Percentiles rank a stretch among this genome's conserved stretches.
These are phyloP conservation scores for Carpatolechia fugitivella DNA, from an alignment of 2,888 invertebrate species.

Conservation along the genomic window DNA sequence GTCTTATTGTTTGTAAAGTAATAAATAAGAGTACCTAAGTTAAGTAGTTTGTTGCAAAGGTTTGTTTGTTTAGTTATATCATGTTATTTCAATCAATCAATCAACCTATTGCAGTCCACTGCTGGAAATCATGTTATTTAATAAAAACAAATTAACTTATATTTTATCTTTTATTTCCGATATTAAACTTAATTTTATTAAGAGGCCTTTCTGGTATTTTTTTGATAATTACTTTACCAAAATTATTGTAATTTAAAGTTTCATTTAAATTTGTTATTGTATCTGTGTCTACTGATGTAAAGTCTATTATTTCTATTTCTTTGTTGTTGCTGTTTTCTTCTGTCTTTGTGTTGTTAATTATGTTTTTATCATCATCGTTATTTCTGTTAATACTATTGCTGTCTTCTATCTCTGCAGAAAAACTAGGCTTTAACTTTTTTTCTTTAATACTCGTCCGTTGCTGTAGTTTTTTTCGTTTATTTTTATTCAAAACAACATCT, in stretches of 20 bases:
- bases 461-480: conserved; percentile 28
- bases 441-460: conserved; percentile 17
- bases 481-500: conserved; percentile 25
- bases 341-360: background rate
- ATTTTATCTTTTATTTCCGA: conserved; percentile 43
- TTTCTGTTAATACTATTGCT: background rate
- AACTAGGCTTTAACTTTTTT: conserved; percentile 34
- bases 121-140: background rate
- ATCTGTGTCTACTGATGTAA: conserved; percentile 47
- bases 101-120: too few species aligned
- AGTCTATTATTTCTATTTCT: conserved; percentile 51
- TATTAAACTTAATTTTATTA: conserved; percentile 60
- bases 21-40: too few species aligned
- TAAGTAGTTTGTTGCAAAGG: too few species aligned
- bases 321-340: background rate
- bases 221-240: conserved; percentile 56
- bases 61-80: too few species aligned
- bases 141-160: conserved; percentile 18
- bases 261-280: conserved; percentile 60
- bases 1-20: too few species aligned
- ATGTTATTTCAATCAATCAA: too few species aligned
- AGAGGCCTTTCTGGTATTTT: conserved; percentile 48
- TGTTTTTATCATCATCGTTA: conserved; percentile 6
- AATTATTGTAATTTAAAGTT: conserved; percentile 55
- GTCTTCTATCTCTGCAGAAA: conserved; percentile 17